These are phyloP conservation scores for Oryzias sinensis DNA, from an alignment of 2,797 vertebrate species.

Conservation along the genomic window DNA sequence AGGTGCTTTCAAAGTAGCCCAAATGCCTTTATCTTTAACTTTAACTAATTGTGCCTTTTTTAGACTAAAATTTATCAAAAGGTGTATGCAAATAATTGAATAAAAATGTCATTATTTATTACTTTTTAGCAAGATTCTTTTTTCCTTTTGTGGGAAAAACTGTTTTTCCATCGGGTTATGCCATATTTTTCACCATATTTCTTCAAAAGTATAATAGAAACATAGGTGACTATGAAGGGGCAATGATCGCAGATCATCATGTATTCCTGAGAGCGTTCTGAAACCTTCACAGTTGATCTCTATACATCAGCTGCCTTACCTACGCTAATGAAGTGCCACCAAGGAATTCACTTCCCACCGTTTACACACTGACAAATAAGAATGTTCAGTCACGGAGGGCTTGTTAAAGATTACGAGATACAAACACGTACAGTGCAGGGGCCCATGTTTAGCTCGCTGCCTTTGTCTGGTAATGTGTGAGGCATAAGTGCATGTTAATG, in stretches of 20 bases:
- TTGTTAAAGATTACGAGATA: conserved; percentile 7
- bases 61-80: conserved; percentile 1
- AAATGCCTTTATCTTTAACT: no score
- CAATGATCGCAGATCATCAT: conserved; percentile 45
- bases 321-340: conserved; percentile 55
- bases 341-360: conserved; percentile 33
- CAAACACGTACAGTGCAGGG: background rate
- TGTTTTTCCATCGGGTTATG: background rate
- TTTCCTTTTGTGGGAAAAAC: background rate
- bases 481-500: conserved; percentile 62
- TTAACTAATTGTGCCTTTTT: background rate
- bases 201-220: background rate
- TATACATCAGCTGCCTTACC: conserved; percentile 43
- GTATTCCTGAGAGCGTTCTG: background rate
- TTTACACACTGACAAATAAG: conserved; percentile 19
- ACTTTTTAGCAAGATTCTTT: background rate
- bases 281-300: conserved; percentile 36
- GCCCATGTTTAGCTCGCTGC: conserved; percentile 26
- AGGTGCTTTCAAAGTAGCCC: no score
- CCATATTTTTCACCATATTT: background rate
- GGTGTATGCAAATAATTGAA: background rate
- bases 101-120: background rate
- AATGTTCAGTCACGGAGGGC: background rate
- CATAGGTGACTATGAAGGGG: conserved; percentile 1
- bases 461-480: conserved; percentile 35